These are phyloP conservation scores for Geopemphigus sp. DNA, from an alignment of 1,140 invertebrate species.

Conservation along the genomic window DNA sequence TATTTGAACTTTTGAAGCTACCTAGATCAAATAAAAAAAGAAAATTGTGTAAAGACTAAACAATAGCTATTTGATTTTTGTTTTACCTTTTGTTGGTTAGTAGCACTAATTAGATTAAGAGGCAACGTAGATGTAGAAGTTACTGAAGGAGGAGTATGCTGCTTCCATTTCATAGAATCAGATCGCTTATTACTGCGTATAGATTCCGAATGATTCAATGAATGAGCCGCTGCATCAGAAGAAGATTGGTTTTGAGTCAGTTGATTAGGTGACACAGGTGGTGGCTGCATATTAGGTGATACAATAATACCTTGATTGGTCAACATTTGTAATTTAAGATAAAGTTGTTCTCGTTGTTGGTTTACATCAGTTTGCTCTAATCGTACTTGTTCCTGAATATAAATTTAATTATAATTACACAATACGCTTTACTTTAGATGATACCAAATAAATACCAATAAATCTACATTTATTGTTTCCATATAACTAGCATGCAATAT, in stretches of 20 bases:
- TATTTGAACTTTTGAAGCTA: slow-evolving; percentile 59
- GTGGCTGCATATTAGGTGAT: slow-evolving; percentile 52
- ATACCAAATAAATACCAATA: too few species aligned
- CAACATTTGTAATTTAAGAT: slow-evolving; percentile 75
- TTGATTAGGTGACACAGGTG: slow-evolving; percentile 51
- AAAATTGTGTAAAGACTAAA: slow-evolving; percentile 24
- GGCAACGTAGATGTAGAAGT: slow-evolving; percentile 58
- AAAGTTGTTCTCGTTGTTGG: slow-evolving; percentile 82
- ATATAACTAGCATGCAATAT: too few species aligned
- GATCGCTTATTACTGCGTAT: slow-evolving; percentile 51
- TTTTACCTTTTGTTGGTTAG: slow-evolving; percentile 74
- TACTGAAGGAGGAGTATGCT: slow-evolving; percentile 44
- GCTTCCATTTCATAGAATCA: slow-evolving; percentile 54
- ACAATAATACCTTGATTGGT: slow-evolving; percentile 68
- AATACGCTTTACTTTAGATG: too few species aligned
- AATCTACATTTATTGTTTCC: too few species aligned
- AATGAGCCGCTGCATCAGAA: slow-evolving; percentile 6
- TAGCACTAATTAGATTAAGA: slow-evolving; percentile 74
- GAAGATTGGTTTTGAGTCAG: slow-evolving; percentile 27
- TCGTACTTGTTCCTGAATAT: slow-evolving; percentile 63
- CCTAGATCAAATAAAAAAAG: slow-evolving; percentile 51
- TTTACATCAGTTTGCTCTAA: slow-evolving; percentile 77
- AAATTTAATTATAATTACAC: neutral
- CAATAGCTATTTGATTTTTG: neutral
- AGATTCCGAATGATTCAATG: slow-evolving; percentile 45